These are phyloP conservation scores for Gallinago stenura DNA, from an alignment of 2,797 vertebrate species.

Conservation along the genomic window DNA sequence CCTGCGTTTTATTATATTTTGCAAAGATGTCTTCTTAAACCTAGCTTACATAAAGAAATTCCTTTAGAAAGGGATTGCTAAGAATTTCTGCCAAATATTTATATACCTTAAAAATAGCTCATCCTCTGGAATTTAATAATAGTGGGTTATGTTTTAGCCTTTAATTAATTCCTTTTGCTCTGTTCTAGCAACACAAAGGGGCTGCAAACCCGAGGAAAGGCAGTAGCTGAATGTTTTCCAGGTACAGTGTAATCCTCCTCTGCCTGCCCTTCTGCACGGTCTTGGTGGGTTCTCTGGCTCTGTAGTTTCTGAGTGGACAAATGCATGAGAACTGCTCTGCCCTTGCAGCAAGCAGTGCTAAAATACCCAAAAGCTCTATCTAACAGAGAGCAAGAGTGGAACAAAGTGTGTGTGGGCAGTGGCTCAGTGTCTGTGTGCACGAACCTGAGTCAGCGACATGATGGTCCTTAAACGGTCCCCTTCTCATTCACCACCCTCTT, in stretches of 20 bases:
- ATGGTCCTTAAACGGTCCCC: accelerated
- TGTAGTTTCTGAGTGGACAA: not conserved
- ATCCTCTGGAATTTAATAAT: conserved; percentile 59
- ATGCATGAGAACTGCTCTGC: not conserved
- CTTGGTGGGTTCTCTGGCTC: not conserved
- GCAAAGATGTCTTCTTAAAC: conserved; percentile 17
- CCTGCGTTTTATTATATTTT: conserved; percentile 1
- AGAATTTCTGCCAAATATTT: conserved; percentile 50
- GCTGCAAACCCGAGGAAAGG: not conserved
- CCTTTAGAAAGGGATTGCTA: not conserved
- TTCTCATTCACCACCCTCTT: not conserved
- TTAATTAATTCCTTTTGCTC: conserved; percentile 52
- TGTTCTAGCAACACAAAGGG: not conserved
- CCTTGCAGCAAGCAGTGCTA: not conserved
- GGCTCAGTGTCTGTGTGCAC: not conserved
- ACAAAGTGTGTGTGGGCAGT: not conserved
- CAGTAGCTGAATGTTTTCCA: not conserved
- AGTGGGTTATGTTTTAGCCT: conserved; percentile 18
- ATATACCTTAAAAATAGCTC: conserved; percentile 48
- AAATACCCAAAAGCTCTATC: not conserved
- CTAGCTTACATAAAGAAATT: not conserved
- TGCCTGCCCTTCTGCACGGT: not conserved
- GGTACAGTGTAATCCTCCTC: not conserved
- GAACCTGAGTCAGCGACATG: not conserved
- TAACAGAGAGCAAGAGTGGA: not conserved